Percentiles rank a stretch among this genome's conserved stretches.
Evolutionary conservation across 2,113 vertebrate species (phyloP).

Genomic region (Barnardius zonarius): DNA sequence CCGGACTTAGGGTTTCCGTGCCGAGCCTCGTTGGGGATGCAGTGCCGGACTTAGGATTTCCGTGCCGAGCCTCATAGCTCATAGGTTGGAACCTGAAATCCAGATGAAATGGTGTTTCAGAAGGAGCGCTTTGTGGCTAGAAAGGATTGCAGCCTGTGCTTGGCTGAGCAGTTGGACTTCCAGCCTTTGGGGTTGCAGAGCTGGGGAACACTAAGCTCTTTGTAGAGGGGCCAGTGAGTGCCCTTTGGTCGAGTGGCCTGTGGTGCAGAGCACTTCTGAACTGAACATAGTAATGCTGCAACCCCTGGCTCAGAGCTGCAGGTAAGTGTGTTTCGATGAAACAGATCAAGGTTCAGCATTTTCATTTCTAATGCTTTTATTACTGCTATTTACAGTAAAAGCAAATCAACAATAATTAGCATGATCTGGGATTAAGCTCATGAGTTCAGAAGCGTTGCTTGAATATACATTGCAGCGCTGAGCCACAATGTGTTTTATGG

Average conservation of each 20-base stretch:
- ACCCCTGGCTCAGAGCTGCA: background rate
- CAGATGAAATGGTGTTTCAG: background rate
- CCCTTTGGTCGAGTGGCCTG: accelerated
- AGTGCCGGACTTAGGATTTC: too few species aligned
- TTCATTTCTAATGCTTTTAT: background rate
- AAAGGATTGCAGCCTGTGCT: background rate
- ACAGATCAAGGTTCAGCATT: background rate
- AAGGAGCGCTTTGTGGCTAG: background rate
- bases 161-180: background rate
- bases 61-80: too few species aligned
- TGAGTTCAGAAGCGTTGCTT: background rate
- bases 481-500: background rate
- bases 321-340: background rate
- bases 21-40: too few species aligned
- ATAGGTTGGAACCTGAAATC: background rate
- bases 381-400: background rate
- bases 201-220: background rate
- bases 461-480: background rate
- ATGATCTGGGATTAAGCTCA: background rate
- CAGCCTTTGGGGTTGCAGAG: background rate
- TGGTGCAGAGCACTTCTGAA: background rate
- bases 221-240: background rate
- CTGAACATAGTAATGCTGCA: background rate
- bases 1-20: too few species aligned
- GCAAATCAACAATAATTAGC: background rate